Base-by-base conservation (phyloP, 2,888 invertebrate species). In the Gryllus longicercus region DNA sequence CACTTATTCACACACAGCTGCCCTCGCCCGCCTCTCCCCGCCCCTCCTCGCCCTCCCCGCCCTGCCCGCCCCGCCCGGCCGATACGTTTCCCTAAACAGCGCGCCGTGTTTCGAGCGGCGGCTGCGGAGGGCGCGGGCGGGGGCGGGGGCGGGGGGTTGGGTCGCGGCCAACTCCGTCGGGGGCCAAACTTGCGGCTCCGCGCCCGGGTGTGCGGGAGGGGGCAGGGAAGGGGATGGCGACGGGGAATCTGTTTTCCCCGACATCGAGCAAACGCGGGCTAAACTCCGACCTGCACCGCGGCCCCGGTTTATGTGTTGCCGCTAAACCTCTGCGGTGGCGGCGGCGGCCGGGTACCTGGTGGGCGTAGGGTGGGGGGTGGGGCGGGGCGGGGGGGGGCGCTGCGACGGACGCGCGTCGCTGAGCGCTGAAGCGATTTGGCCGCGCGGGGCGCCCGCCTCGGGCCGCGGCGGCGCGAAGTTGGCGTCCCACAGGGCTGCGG, bases 221-320 rank as follows among this genome's bases (percentile, higher is more conserved):
- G n/a, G 63, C 3, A 4, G 12, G n/a, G 63, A 4, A 4, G 11
- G 63, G n/a, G 63, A 12, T 63, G 63, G 63, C 12, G 16, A 14
- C n/a, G 14, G 63, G 16, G n/a, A 63, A 63, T 63, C 63, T n/a
- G 63, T 63, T 63, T n/a, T 63, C 63, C 63, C 63, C 63, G 63
- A 63, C 63, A 63, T 14, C 16, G 63, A 63, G 63, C 63, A 63
- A 63, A 63, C 63, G 63, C 63, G 63, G 63, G 16, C 63, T 18
- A n/a, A 63, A 63, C 14, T 18, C 18, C 63, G 63, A 18, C 16
- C 63, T 63, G 63, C 63, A 63, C 16, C 63, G 63, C 14, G n/a
- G 63, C 63, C 5, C 63, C 63, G n/a, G 63, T 63, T 63, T 63
- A 63, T 63, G 63, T n/a, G 63, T 63, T 63, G n/a, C 63, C 63